Base-by-base conservation (phyloP, 2,888 invertebrate genomes). In the Gryllus longicercus region DNA sequence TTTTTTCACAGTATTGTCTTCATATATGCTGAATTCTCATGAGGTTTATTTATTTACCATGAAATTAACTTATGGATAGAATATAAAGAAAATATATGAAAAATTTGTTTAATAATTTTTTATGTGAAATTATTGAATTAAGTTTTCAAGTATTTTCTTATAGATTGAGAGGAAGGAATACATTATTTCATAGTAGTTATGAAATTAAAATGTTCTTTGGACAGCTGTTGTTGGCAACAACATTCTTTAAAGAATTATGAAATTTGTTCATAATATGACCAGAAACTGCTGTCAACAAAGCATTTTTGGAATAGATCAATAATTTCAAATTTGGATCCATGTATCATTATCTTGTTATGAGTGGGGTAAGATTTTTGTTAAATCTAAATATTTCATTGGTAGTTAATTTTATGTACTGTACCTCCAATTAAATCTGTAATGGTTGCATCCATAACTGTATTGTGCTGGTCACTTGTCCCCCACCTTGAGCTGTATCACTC, bases 381-480 rank as follows among this genome's bases (percentile, higher is more conserved):
- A 38, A 38, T 3, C 38, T 38, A 38, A 38, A 14, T 63, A 63
- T 63, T 63, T 63, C 63, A n/a, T 63, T 63, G 63, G 8, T 63
- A 63, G 63, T 63, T 63, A 11, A 63, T 63, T 63, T 63, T 14
- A 63, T 63, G 63, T 63, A 63, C n/a, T 63, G 75, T 76, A 77
- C 76, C 76, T 50, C n/a, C 18, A 51, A 74, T 76, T 23, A 76
- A 50, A 76, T 79, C 63, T 79, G 76, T 78, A 50, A 78, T 25
- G 63, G 21, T 51, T 77, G 77, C 49, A 78, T 49, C 50, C 77
- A 51, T 51, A 74, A 76, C 51, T 78, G 74, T 75, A 81, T 79
- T 81, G 81, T 81, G 81, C 81, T 81, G 81, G 81, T 80, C 80
- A 81, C 81, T 79, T 81, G 79, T 38, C 77, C 79, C 80, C 76